Conservation (phyloP, 2,113 vertebrate species). For the human (Homo sapiens) region DNA sequence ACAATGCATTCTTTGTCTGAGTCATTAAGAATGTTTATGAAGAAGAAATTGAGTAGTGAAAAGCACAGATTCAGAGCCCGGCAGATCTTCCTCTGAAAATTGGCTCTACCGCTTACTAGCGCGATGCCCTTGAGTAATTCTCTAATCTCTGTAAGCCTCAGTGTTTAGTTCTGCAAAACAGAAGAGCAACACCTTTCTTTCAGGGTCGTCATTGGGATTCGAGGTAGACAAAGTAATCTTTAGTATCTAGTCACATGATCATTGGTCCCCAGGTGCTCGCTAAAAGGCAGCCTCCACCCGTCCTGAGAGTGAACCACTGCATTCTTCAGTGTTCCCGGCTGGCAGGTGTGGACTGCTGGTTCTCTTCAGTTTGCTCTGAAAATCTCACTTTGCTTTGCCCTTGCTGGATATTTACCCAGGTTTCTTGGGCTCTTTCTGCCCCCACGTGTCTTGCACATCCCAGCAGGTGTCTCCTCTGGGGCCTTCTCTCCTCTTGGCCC, state of each 20-base stretch:
- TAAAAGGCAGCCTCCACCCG: fast-evolving
- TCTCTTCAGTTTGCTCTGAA: background rate
- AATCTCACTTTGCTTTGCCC: background rate
- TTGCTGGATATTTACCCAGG: background rate
- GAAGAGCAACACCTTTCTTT: background rate
- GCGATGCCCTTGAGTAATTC: background rate
- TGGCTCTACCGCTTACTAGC: background rate
- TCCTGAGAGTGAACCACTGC: fast-evolving
- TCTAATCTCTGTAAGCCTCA: background rate
- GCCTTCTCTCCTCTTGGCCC: background rate
- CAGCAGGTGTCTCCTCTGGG: background rate
- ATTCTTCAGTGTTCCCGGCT: fast-evolving
- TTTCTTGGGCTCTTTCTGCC: background rate
- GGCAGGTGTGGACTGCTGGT: fast-evolving
- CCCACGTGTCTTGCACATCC: background rate
- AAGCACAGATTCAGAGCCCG: background rate
- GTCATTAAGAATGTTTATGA: background rate
- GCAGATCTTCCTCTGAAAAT: background rate
- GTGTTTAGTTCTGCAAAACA: background rate
- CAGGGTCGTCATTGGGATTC: fast-evolving
- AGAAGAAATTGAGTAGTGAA: background rate
- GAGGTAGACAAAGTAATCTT: too few species aligned
- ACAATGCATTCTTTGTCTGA: background rate
- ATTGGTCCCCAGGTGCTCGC: fast-evolving
- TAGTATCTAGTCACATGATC: fast-evolving